Conservation (phyloP, 1,140 invertebrate genomes). For the Hermetia illucens region DNA sequence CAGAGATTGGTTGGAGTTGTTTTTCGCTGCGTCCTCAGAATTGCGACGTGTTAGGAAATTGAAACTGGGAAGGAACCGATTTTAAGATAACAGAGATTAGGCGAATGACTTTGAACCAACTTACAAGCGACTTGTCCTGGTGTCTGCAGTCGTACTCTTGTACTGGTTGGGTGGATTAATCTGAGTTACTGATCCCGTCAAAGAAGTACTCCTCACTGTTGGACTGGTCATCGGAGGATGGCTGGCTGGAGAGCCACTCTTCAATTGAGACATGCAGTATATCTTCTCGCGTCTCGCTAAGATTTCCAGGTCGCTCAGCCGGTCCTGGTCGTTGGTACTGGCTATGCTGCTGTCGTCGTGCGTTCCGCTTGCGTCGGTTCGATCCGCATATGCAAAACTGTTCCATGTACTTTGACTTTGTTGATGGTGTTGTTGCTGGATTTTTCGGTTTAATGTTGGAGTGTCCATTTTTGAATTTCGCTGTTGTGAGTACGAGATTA, state of each 20-base stretch:
- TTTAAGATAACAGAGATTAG: too few species aligned
- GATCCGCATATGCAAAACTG: conserved; percentile 27
- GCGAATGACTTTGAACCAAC: conserved; percentile 4
- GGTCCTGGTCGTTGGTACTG: conserved; percentile 23
- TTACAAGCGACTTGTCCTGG: background rate
- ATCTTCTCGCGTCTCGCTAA: conserved; percentile 33
- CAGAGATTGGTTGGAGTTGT: conserved; percentile 29
- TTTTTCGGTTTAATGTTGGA: conserved; percentile 27
- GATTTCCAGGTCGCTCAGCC: conserved; percentile 32
- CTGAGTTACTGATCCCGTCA: conserved; percentile 15
- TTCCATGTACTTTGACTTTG: conserved; percentile 27
- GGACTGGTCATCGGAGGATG: conserved; percentile 9
- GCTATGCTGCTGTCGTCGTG: conserved; percentile 16
- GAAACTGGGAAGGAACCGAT: conserved; percentile 27
- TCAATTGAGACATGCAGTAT: conserved; percentile 32
- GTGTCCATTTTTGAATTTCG: conserved; percentile 33
- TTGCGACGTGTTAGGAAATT: conserved; percentile 35
- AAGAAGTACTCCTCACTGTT: conserved; percentile 24
- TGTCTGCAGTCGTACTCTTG: conserved; percentile 9
- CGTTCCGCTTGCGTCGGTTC: conserved; percentile 16
- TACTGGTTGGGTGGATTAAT: conserved; percentile 6
- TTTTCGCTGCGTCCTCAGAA: conserved; percentile 25
- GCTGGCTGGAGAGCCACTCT: conserved; percentile 28
- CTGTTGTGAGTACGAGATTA: conserved; percentile 32
- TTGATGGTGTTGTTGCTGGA: conserved; percentile 16